phyloP scores from a whole-genome alignment of 1,140 invertebrate species.

The Lordiphosa collinella region DNA sequence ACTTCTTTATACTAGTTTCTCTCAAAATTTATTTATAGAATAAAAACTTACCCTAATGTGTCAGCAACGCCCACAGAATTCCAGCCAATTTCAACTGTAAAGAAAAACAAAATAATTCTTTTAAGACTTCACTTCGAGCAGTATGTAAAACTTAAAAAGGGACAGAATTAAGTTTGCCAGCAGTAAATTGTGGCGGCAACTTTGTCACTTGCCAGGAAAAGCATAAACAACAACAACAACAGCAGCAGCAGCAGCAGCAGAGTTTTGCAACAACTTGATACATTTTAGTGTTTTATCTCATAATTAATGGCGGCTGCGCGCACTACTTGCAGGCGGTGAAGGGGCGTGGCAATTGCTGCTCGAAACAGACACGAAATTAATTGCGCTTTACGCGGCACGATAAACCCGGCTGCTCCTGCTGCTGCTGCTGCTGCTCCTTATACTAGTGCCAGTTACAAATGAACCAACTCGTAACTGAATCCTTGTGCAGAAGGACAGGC shows the following conservation, averaged over 20 bases:
- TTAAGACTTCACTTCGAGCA: slow-evolving; percentile 5
- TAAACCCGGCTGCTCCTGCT: slow-evolving; percentile 41
- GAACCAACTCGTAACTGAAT: slow-evolving; percentile 58
- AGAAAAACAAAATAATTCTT: slow-evolving; percentile 9
- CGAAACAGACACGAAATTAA: slow-evolving; percentile 72
- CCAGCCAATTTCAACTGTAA: slow-evolving; percentile 3
- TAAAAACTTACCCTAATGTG: not conserved
- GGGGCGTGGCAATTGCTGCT: slow-evolving; percentile 57
- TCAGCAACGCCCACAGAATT: slow-evolving; percentile 5
- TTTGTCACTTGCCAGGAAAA: slow-evolving; percentile 55
- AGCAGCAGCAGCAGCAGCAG: slow-evolving; percentile 8
- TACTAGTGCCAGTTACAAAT: slow-evolving; percentile 55
- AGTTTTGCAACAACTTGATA: slow-evolving; percentile 68
- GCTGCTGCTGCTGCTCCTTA: not conserved
- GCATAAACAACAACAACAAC: slow-evolving; percentile 18
- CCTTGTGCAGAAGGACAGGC: slow-evolving; percentile 11
- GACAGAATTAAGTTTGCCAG: slow-evolving; percentile 43
- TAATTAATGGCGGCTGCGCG: slow-evolving; percentile 68
- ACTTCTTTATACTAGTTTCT: no score
- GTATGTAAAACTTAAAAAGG: slow-evolving; percentile 31
- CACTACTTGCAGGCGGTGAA: slow-evolving; percentile 15
- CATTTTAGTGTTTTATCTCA: slow-evolving; percentile 77
- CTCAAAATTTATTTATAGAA: not conserved
- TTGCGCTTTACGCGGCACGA: slow-evolving; percentile 73
- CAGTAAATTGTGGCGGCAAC: slow-evolving; percentile 70